Base-by-base conservation (phyloP, 2,888 invertebrate genomes). In the Cacoxenus indagator region DNA sequence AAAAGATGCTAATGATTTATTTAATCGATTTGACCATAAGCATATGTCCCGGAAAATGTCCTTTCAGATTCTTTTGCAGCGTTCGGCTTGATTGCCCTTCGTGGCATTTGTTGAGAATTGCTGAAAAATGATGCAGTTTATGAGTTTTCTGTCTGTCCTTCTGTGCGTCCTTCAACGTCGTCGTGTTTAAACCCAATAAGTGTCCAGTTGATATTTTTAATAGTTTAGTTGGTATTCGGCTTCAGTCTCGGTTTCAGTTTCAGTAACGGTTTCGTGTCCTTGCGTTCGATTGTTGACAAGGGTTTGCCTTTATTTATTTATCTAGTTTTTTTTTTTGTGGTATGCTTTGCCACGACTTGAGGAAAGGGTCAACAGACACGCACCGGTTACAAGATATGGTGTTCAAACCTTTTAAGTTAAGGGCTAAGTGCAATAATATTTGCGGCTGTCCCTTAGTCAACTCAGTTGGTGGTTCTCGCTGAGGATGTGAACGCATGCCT, bases 1-100 rank as follows among this genome's bases (percentile, higher is more conserved):
- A 85, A 85, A 84, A 85, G 86, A 85, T 85, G 85, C 86, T 86
- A 84, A 86, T 87, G 87, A 87, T 87, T 86, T 86, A 87, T 86
- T 84, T 86, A 85, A 87, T 86, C 84, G 86, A 85, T 86, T 86
- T 84, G 87, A 86, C 86, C 86, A 86, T 82, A 84, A 86, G 85
- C 86, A 86, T 85, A 86, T 85, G 86, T 82, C 75, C 73, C 72
- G 46, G 66, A 70, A 71, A 70, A 64, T 65, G 62, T 67, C 54
- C 19, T 62, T 54, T 51, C 54, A 24, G 59, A 19, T 31, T 27
- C 48, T 4, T 61, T 19, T 59, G 14, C 64, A 72, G 69, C 77
- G 76, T 82, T 78, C n/a, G n/a, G n/a, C n/a, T n/a, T n/a, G n/a
- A n/a, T n/a, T n/a, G n/a, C n/a, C n/a, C n/a, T n/a, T n/a, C n/a